Conservation (phyloP, 2,797 vertebrate genomes). For the Peromyscus nudipes region DNA sequence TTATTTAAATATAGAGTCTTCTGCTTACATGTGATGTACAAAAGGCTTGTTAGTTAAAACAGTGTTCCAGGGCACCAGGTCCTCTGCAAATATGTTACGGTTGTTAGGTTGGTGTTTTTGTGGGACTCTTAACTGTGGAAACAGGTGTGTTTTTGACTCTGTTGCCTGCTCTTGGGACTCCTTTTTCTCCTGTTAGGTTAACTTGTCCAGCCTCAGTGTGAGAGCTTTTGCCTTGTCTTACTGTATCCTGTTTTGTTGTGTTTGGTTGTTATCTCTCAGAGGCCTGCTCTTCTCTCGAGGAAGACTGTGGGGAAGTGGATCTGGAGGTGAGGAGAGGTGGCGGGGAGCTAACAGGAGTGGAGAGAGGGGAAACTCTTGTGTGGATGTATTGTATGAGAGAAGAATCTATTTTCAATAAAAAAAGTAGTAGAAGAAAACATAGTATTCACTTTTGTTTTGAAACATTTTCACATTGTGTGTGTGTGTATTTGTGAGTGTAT, state of each 20-base stretch:
- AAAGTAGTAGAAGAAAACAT: neutral
- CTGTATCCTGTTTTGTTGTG: neutral
- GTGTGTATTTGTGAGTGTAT: neutral
- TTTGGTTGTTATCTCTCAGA: neutral
- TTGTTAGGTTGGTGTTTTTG: neutral
- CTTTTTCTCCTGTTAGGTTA: neutral
- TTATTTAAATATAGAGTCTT: neutral
- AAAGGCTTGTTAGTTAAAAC: neutral
- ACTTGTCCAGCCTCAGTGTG: neutral
- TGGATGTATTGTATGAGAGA: neutral
- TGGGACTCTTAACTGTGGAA: neutral
- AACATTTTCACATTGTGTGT: neutral
- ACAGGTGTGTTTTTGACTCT: neutral
- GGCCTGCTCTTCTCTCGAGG: neutral
- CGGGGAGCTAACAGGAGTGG: rapidly evolving
- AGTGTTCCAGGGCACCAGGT: neutral
- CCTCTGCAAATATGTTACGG: neutral
- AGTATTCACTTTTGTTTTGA: neutral
- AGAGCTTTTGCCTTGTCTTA: neutral
- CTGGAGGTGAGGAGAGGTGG: no score
- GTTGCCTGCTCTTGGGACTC: neutral
- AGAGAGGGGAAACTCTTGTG: neutral
- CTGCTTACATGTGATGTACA: neutral
- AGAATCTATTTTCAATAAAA: neutral
- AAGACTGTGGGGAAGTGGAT: neutral